A percentile compares a stretch with the other conserved stretches of the same genome.
phyloP scores from a whole-genome alignment of 2,113 vertebrate genomes.

The Lycaon pictus region DNA sequence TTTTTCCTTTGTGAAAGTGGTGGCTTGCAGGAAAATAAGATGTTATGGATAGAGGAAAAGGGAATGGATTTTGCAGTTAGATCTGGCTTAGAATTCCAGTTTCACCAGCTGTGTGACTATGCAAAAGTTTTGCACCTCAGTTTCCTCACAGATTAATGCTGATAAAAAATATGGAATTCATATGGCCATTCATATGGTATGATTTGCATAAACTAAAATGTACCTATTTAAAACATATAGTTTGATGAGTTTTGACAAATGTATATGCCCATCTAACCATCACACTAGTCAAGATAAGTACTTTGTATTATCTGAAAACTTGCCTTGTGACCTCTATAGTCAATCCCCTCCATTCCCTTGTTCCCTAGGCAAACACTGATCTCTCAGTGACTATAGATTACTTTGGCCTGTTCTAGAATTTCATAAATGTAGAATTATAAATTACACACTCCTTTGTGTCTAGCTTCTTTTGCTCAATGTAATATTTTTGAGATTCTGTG shows the following conservation, averaged over 20 bases:
- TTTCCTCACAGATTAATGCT: not conserved
- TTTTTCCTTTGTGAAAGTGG: not conserved
- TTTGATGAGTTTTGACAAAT: not conserved
- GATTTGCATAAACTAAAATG: not conserved
- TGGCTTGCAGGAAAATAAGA: not conserved
- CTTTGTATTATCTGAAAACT: not conserved
- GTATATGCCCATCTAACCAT: not conserved
- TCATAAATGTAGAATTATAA: not conserved
- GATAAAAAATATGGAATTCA: not conserved
- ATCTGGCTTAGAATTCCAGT: not conserved
- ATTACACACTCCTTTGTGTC: not conserved
- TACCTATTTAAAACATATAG: not conserved
- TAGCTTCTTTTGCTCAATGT: not conserved
- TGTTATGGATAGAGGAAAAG: not conserved
- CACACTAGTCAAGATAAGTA: not conserved
- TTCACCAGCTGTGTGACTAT: not conserved
- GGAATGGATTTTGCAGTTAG: not conserved
- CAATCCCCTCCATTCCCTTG: not conserved
- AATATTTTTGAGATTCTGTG: not conserved
- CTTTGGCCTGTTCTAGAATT: not conserved
- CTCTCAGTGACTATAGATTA: not conserved
- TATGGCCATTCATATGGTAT: not conserved
- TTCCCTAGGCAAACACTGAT: not conserved
- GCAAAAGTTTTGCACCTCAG: not conserved
- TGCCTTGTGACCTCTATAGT: not conserved